A percentile compares a stretch with the other conserved stretches of the same genome.
Evolutionary conservation across 2,888 invertebrate genomes (phyloP).

Genomic region (Lutraria lutraria): DNA sequence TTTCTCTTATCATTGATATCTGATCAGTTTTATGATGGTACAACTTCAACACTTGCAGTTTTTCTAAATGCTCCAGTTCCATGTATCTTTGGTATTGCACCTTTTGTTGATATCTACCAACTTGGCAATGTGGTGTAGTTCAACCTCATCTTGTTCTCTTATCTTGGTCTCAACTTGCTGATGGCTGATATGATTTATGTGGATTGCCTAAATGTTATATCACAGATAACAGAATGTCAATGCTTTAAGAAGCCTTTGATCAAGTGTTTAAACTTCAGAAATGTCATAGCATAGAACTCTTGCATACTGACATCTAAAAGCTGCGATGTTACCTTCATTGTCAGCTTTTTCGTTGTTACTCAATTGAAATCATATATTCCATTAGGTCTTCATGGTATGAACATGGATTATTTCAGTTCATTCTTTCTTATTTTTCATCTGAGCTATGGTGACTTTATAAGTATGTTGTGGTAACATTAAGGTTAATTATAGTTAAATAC

Average conservation of each 20-base stretch:
- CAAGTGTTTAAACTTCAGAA: not conserved
- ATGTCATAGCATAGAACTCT: not conserved
- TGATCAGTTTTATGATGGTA: conserved; percentile 7
- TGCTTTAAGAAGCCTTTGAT: not conserved
- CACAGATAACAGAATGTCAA: conserved; percentile 10
- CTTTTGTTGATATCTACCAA: conserved; percentile 11
- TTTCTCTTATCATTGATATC: not conserved
- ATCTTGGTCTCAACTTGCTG: not conserved
- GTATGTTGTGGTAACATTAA: too few species aligned
- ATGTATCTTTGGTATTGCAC: not conserved
- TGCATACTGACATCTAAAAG: too few species aligned
- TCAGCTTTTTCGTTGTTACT: too few species aligned
- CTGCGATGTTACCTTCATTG: too few species aligned
- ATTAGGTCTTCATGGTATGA: too few species aligned
- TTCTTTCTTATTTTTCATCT: too few species aligned
- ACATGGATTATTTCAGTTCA: too few species aligned
- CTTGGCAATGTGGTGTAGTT: conserved; percentile 8
- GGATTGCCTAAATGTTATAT: not conserved
- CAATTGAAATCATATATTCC: too few species aligned
- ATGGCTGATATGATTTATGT: not conserved
- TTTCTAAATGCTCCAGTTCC: not conserved
- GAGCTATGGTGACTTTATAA: too few species aligned
- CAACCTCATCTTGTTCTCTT: not conserved
- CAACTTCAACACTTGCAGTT: conserved; percentile 12
- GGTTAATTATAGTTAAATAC: too few species aligned